These are phyloP conservation scores for Steinernema feltiae DNA, from an alignment of 1,140 invertebrate species.

Conservation along the genomic window DNA sequence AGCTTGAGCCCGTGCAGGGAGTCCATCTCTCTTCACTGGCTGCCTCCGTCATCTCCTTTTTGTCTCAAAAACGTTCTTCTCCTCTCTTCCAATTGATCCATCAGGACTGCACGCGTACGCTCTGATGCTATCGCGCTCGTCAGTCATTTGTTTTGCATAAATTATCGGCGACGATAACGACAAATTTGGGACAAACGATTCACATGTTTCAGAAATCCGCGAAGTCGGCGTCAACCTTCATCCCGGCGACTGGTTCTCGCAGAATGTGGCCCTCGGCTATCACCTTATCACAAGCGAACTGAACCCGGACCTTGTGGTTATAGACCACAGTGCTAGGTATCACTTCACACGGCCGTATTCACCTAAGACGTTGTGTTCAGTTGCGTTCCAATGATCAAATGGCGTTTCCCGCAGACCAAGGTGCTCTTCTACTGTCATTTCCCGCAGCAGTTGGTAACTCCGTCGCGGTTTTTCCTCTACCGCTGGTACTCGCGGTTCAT, in stretches of 20 bases:
- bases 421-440: conserved; percentile 57
- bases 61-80: not conserved
- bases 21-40: too few species aligned
- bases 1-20: too few species aligned
- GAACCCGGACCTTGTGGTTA: conserved; percentile 50
- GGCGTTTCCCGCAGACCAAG: conserved; percentile 49
- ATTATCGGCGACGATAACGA: conserved; percentile 14
- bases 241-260: conserved; percentile 56
- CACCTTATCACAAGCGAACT: conserved; percentile 41
- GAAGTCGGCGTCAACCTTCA: conserved; percentile 47
- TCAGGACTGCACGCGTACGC: conserved; percentile 1
- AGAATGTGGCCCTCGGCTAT: conserved; percentile 52
- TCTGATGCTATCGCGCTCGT: not conserved
- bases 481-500: conserved; percentile 55
- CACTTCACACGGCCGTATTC: not conserved
- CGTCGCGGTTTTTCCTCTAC: conserved; percentile 56
- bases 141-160: conserved; percentile 11
- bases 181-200: conserved; percentile 7
- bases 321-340: conserved; percentile 53
- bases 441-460: conserved; percentile 56
- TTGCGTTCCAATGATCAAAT: conserved; percentile 56
- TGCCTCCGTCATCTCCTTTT: too few species aligned
- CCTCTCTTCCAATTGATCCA: conserved; percentile 20
- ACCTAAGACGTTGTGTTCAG: conserved; percentile 31
- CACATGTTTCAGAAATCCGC: conserved; percentile 44